Evolutionary conservation across 1,140 invertebrate species (phyloP).

Genomic region (Drosophila kikkawai): DNA sequence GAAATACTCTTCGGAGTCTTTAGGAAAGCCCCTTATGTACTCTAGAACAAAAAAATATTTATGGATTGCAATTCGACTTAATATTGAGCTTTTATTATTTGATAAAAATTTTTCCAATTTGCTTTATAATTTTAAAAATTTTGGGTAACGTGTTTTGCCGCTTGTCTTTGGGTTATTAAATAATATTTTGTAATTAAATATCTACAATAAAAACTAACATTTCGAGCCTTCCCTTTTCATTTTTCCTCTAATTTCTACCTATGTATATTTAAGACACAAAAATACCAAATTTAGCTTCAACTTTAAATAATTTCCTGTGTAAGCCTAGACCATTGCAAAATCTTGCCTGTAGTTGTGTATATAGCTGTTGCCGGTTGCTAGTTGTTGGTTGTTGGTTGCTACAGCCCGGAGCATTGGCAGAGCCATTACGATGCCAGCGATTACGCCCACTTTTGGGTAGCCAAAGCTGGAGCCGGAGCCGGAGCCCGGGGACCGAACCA

Average conservation of each 20-base stretch:
- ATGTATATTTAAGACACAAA: background rate
- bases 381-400: conserved; percentile 35
- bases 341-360: conserved; percentile 24
- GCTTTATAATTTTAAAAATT: too few species aligned
- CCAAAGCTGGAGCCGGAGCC: background rate
- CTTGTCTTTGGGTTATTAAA: too few species aligned
- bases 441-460: conserved; percentile 57
- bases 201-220: too few species aligned
- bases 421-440: conserved; percentile 56
- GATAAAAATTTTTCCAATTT: background rate
- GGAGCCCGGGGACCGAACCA: conserved; percentile 3
- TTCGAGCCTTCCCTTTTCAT: too few species aligned
- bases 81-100: too few species aligned
- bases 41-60: background rate
- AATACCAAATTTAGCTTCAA: background rate
- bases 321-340: conserved; percentile 19
- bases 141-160: too few species aligned
- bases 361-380: conserved; percentile 25
- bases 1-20: background rate
- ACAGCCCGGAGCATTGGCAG: conserved; percentile 32
- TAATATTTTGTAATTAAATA: too few species aligned
- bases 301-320: conserved; percentile 6
- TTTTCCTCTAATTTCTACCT: too few species aligned
- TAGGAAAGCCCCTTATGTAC: too few species aligned
- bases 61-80: background rate